These are phyloP conservation scores for Rousettus leschenaultii DNA, from an alignment of 2,113 vertebrate species.

Conservation along the genomic window DNA sequence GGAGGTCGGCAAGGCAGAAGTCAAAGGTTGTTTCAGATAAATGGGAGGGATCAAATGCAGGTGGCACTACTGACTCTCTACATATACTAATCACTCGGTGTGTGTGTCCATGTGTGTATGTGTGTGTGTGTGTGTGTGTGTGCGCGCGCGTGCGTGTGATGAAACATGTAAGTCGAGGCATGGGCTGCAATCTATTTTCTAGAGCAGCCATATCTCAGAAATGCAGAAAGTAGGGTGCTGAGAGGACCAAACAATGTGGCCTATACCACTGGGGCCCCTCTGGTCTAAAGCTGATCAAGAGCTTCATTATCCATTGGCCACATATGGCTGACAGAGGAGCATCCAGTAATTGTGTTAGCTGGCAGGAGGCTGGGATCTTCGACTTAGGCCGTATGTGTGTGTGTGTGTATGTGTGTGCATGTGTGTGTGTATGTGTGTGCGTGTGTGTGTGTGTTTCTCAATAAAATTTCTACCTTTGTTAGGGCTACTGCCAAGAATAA, in stretches of 20 bases:
- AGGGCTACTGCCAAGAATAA: not conserved
- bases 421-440: not conserved
- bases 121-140: not conserved
- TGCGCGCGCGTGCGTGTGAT: not conserved
- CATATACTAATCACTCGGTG: not conserved
- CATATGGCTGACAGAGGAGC: not conserved
- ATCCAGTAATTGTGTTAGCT: not conserved
- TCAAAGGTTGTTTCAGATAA: not conserved
- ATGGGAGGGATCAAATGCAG: too few species aligned
- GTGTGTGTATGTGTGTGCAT: not conserved
- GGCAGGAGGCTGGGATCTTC: not conserved
- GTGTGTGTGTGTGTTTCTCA: not conserved
- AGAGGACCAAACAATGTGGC: not conserved
- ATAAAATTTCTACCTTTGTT: not conserved
- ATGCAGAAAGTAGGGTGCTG: not conserved
- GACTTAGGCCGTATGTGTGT: not conserved
- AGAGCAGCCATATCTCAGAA: not conserved
- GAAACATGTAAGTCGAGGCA: fast-evolving
- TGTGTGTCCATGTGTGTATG: not conserved
- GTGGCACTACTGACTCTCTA: fast-evolving
- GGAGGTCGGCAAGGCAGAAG: not conserved
- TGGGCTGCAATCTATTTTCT: not conserved
- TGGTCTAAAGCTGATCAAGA: not conserved
- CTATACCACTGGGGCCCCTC: too few species aligned
- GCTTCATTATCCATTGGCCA: not conserved